Percentiles rank a stretch among this genome's conserved stretches.
Evolutionary conservation across 2,113 vertebrate genomes (phyloP).

Genomic region (Hyperoodon ampullatus): DNA sequence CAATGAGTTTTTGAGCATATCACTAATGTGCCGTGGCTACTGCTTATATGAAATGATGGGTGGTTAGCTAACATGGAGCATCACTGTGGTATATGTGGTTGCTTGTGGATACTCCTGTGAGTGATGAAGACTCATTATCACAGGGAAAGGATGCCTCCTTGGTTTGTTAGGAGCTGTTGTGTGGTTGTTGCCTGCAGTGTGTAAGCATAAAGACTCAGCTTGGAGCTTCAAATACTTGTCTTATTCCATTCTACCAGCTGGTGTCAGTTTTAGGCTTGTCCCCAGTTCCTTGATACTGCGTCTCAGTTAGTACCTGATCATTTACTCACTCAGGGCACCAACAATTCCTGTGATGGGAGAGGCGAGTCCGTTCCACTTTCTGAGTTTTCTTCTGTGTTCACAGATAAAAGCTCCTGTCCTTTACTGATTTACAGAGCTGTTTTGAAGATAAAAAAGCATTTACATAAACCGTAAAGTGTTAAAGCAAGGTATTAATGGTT

Average conservation of each 20-base stretch:
- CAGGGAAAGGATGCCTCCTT: neutral
- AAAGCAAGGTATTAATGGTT: neutral
- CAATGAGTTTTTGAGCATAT: neutral
- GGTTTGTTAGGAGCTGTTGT: neutral
- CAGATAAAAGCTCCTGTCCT: neutral
- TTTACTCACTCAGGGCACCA: neutral
- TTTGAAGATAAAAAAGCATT: neutral
- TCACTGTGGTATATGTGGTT: neutral
- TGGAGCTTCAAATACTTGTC: neutral
- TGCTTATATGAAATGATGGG: neutral
- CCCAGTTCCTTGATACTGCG: neutral
- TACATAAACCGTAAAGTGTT: neutral
- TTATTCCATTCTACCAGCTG: neutral
- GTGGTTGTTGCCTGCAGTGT: neutral
- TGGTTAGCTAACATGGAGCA: neutral
- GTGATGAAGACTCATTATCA: neutral
- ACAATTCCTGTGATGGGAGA: fast-evolving
- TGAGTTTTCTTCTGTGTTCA: neutral
- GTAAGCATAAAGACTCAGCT: neutral
- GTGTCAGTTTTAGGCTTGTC: neutral
- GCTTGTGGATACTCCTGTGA: neutral
- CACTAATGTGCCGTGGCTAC: neutral
- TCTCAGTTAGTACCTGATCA: neutral
- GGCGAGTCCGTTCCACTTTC: neutral
- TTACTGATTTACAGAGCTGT: neutral